Evolutionary conservation across 2,113 vertebrate species (phyloP).

Genomic region (Mesitornis unicolor): DNA sequence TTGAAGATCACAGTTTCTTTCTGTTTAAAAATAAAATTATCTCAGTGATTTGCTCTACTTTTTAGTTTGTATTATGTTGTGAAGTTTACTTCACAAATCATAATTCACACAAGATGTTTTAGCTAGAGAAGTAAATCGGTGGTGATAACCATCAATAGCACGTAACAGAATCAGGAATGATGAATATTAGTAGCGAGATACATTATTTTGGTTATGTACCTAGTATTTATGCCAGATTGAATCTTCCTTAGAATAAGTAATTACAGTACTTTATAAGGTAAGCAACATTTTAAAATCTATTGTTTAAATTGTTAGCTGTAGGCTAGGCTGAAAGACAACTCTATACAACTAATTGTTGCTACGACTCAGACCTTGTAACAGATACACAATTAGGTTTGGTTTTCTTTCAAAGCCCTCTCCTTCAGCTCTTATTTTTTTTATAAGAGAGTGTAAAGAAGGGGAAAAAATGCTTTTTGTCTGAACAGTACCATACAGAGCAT

Average conservation of each 20-base stretch:
- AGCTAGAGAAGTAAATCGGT: not conserved
- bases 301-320: conserved; percentile 59
- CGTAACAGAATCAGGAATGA: not conserved
- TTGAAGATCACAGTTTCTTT: not conserved
- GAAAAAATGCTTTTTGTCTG: not conserved
- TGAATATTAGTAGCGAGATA: not conserved
- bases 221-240: conserved; percentile 23
- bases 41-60: not conserved
- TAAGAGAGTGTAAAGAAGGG: not conserved
- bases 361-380: conserved; percentile 66
- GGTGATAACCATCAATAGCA: not conserved
- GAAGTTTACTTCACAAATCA: not conserved
- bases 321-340: conserved; percentile 33
- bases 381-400: conserved; percentile 53
- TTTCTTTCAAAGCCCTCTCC: conserved; percentile 37
- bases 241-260: conserved; percentile 37
- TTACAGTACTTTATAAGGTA: conserved; percentile 51
- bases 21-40: not conserved
- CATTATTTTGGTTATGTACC: not conserved
- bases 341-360: conserved; percentile 40
- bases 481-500: not conserved
- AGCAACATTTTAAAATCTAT: conserved; percentile 53
- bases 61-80: not conserved
- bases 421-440: not conserved
- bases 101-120: not conserved